These are phyloP conservation scores for Heliconius melpomene DNA, from an alignment of 1,140 invertebrate species.

Conservation along the genomic window DNA sequence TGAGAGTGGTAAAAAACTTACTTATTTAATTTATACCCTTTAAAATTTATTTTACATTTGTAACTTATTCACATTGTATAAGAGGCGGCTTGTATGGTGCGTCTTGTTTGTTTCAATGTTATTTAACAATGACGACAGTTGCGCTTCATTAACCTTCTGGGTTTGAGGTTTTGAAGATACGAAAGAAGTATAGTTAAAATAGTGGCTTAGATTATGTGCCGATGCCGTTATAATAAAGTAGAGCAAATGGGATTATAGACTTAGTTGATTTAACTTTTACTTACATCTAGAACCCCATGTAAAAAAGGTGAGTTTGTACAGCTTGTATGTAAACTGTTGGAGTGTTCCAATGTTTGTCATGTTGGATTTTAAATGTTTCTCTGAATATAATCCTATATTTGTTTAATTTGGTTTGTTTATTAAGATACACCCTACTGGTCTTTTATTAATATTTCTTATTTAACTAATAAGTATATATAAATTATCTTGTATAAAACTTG, in stretches of 20 bases:
- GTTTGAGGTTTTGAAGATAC: conserved; percentile 60
- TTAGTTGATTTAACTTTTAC: conserved; percentile 60
- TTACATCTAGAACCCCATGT: conserved; percentile 45
- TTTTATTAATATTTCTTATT: background rate
- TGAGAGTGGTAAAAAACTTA: conserved; percentile 48
- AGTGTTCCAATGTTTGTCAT: conserved; percentile 65
- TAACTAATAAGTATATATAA: background rate
- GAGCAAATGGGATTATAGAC: conserved; percentile 74
- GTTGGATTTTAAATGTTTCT: conserved; percentile 78
- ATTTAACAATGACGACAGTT: conserved; percentile 67
- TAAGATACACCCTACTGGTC: conserved; percentile 23
- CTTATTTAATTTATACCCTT: conserved; percentile 59
- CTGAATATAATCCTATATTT: conserved; percentile 81
- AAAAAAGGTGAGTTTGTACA: conserved; percentile 54
- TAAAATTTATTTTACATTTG: conserved; percentile 41
- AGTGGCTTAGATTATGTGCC: conserved; percentile 66
- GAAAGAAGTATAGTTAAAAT: conserved; percentile 59
- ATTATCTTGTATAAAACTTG: background rate
- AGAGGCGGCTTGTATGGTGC: conserved; percentile 37
- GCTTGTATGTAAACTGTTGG: conserved; percentile 64
- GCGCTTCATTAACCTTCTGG: conserved; percentile 63
- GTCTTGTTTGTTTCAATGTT: conserved; percentile 43
- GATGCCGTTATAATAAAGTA: conserved; percentile 51
- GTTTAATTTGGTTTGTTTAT: conserved; percentile 77
- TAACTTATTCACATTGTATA: conserved; percentile 42